Conservation (phyloP, 2,797 vertebrate species). For the Tapirus indicus region DNA sequence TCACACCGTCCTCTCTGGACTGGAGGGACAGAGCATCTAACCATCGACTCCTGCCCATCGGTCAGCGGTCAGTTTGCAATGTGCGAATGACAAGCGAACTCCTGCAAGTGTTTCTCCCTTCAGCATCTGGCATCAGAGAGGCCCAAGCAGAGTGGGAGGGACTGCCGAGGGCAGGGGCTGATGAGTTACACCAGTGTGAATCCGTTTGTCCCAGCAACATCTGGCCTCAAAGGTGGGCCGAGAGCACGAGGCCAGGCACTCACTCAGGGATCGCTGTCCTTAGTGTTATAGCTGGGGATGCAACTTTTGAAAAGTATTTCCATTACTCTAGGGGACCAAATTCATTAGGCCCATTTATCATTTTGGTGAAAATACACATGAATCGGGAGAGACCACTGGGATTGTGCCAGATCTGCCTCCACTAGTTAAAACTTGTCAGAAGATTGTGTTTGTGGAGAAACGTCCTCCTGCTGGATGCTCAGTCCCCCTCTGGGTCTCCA, state of each 20-base stretch:
- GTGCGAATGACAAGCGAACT: not conserved
- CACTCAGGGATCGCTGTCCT: no score
- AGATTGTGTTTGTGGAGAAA: not conserved
- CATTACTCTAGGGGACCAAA: rapidly evolving
- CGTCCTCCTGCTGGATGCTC: not conserved
- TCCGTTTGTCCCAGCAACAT: rapidly evolving
- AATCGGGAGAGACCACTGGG: not conserved
- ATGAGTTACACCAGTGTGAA: rapidly evolving
- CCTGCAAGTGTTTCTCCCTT: not conserved
- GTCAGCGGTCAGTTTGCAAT: not conserved
- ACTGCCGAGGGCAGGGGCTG: not conserved
- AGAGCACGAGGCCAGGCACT: not conserved
- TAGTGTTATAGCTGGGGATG: rapidly evolving
- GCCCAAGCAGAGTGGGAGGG: not conserved
- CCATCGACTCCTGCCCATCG: not conserved
- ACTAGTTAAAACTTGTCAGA: not conserved
- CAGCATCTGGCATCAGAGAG: not conserved
- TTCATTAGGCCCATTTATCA: not conserved
- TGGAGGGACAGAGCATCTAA: no score
- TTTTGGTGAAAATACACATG: no score
- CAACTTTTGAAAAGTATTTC: not conserved
- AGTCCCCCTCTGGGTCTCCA: not conserved
- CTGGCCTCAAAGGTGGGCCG: not conserved
- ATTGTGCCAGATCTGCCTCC: not conserved
- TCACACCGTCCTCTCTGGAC: not conserved